phyloP scores from a whole-genome alignment of 2,888 invertebrate genomes.

The Yponomeuta malinellus region DNA sequence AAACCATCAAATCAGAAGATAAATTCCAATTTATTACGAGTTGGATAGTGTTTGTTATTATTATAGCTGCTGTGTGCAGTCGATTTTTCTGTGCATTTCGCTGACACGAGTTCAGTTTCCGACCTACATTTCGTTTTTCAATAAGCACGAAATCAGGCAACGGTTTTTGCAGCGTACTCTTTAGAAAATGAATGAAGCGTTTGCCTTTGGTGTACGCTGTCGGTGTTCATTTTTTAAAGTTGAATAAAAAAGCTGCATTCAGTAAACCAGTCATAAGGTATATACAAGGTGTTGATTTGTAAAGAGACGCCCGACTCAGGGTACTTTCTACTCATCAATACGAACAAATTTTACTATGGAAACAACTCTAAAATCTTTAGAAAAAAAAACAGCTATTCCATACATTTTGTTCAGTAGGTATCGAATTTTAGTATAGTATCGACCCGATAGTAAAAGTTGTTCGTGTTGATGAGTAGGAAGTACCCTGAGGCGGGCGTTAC shows the following conservation, averaged over 20 bases:
- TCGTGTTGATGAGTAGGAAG: too few relatives aligned
- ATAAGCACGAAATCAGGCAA: neutral
- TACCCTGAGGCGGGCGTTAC: too few relatives aligned
- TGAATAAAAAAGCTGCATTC: neutral
- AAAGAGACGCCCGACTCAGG: too few relatives aligned
- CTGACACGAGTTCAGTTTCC: neutral
- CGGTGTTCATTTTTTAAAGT: neutral
- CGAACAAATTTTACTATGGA: too few relatives aligned
- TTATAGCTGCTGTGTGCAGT: neutral
- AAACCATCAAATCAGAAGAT: neutral
- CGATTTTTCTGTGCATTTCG: neutral
- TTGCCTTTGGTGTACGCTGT: neutral
- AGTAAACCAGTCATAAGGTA: neutral
- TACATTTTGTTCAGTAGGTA: too few relatives aligned
- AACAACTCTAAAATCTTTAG: too few relatives aligned
- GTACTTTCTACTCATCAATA: too few relatives aligned
- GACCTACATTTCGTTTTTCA: neutral
- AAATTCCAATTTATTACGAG: neutral
- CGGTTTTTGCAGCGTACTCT: neutral
- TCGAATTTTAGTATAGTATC: too few relatives aligned
- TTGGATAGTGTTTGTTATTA: too few relatives aligned
- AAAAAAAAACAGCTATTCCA: too few relatives aligned
- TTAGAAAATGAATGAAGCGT: slow-evolving; percentile 1
- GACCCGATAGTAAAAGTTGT: too few relatives aligned
- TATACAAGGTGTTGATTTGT: too few relatives aligned